Percentiles rank a stretch among this genome's conserved stretches.
These are phyloP conservation scores for Nematolebias whitei DNA, from an alignment of 2,113 vertebrate species.

Conservation along the genomic window DNA sequence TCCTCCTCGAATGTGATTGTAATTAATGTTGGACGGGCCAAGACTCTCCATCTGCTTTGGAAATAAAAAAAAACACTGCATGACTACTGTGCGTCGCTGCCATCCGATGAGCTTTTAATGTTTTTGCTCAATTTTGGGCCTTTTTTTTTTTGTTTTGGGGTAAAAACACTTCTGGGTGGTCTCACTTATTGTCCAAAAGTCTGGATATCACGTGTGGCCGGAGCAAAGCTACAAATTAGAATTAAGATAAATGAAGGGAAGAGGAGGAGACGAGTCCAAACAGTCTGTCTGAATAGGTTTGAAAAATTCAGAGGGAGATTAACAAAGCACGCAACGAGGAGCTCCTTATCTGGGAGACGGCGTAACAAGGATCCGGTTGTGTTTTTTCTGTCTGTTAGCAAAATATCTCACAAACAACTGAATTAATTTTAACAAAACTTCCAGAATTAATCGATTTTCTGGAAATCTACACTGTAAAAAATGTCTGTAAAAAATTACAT, in stretches of 20 bases:
- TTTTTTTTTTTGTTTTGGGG: slow-evolving; percentile 9
- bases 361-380: not conserved
- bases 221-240: slow-evolving; percentile 63
- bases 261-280: slow-evolving; percentile 40
- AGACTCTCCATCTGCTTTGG: slow-evolving; percentile 79
- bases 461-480: no score
- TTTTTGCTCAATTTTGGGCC: slow-evolving; percentile 37
- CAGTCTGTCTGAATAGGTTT: slow-evolving; percentile 50
- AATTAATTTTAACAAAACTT: no score
- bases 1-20: slow-evolving; percentile 79
- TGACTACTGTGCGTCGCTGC: slow-evolving; percentile 75
- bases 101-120: slow-evolving; percentile 73
- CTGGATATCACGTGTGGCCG: slow-evolving; percentile 69
- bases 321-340: slow-evolving; percentile 1
- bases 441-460: no score
- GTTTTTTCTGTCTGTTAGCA: not conserved
- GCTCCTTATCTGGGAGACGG: slow-evolving; percentile 14
- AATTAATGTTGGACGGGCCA: slow-evolving; percentile 79
- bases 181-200: slow-evolving; percentile 55
- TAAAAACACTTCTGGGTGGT: slow-evolving; percentile 68
- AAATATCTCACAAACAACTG: not conserved
- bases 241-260: slow-evolving; percentile 66
- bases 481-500: no score
- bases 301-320: slow-evolving; percentile 31
- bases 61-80: slow-evolving; percentile 70